Percentiles rank a stretch among this genome's conserved stretches.
phyloP scores from a whole-genome alignment of 2,888 invertebrate species.

The Arge pagana region DNA sequence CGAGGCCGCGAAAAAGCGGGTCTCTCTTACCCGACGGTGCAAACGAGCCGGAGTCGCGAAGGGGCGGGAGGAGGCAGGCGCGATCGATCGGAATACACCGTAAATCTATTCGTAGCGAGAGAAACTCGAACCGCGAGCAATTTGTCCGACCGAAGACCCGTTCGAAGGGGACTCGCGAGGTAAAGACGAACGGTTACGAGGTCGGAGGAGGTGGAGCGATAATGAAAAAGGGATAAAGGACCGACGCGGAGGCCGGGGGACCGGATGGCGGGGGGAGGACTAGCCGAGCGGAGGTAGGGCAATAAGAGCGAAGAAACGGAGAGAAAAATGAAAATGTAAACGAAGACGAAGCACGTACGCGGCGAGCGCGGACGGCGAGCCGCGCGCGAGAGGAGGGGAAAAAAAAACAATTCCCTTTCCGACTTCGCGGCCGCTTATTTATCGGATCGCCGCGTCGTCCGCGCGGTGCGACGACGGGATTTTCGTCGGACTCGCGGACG shows the following conservation, averaged over 20 bases:
- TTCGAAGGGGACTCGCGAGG: neutral
- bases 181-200: neutral
- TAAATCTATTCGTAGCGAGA: constrained; percentile 10
- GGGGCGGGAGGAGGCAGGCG: too few species aligned
- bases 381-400: constrained; percentile 22
- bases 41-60: too few species aligned
- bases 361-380: constrained; percentile 33
- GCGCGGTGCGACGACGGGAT: neutral
- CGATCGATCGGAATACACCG: constrained; percentile 6
- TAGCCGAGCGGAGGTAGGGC: neutral
- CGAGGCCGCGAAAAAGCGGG: neutral
- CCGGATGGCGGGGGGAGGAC: neutral
- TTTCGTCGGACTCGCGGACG: neutral
- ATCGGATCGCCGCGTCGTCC: constrained; percentile 34
- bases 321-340: neutral
- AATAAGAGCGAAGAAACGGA: neutral
- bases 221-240: neutral
- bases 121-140: constrained; percentile 1
- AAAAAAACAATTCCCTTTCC: constrained; percentile 13
- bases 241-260: neutral
- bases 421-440: constrained; percentile 28
- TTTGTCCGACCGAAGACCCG: constrained; percentile 8
- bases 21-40: too few species aligned
- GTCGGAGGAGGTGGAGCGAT: neutral
- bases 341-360: neutral